Percentiles rank a stretch among this genome's conserved stretches.
These are phyloP conservation scores for Holacanthella duospinosa DNA, from an alignment of 2,888 invertebrate genomes.

Conservation along the genomic window DNA sequence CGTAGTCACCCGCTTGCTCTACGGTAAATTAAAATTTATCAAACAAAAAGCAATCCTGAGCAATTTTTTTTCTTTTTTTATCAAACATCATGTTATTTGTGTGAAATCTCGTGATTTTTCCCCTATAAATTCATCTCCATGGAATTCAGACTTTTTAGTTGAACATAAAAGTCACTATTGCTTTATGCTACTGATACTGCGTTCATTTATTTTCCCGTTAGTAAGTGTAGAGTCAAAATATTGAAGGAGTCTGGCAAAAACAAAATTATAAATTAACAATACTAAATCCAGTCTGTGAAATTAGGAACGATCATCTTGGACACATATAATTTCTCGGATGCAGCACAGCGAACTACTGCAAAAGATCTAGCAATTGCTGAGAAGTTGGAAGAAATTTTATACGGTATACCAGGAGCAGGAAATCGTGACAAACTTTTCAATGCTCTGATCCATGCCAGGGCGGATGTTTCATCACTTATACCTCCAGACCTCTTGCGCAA, in stretches of 20 bases:
- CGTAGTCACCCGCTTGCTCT: slow-evolving; percentile 29
- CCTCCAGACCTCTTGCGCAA: slow-evolving; percentile 59
- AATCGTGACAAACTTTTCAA: slow-evolving; percentile 46
- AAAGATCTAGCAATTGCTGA: slow-evolving; percentile 53
- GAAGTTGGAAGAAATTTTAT: slow-evolving; percentile 43
- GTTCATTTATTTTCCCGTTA: too few species aligned
- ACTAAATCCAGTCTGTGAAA: too few species aligned
- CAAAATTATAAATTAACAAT: too few species aligned
- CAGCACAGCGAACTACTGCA: slow-evolving; percentile 56
- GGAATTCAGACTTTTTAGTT: too few species aligned
- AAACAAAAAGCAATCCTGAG: neutral
- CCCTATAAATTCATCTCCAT: neutral
- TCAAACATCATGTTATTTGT: too few species aligned
- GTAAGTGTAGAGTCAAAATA: too few species aligned
- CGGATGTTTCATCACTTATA: slow-evolving; percentile 55
- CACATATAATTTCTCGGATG: slow-evolving; percentile 61
- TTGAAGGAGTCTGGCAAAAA: too few species aligned
- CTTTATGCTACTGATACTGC: too few species aligned
- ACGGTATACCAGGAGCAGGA: slow-evolving; percentile 25
- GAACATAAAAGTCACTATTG: too few species aligned
- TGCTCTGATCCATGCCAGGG: slow-evolving; percentile 53
- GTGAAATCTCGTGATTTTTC: neutral
- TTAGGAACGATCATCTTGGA: slow-evolving; percentile 68
- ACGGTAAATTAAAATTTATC: slow-evolving; percentile 21
- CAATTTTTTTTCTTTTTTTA: neutral